phyloP scores from a whole-genome alignment of 2,888 invertebrate genomes.

The Psylliodes chrysocephalus region DNA sequence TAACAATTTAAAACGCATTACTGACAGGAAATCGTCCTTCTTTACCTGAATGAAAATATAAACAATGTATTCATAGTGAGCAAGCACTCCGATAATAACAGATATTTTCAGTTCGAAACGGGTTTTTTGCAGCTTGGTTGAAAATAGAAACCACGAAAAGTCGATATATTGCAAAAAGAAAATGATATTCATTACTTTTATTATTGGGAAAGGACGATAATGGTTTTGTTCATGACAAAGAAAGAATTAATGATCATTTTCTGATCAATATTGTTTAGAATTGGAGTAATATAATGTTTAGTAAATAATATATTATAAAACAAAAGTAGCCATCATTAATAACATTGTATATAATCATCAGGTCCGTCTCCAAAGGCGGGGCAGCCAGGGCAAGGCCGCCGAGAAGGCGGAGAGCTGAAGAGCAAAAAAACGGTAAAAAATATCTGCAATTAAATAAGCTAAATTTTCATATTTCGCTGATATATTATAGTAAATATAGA shows the following conservation, averaged over 20 bases:
- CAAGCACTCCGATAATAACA: constrained; percentile 23
- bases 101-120: constrained; percentile 14
- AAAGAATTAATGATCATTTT: constrained; percentile 5
- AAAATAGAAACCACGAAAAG: constrained; percentile 17
- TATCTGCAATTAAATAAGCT: too few relatives aligned
- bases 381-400: too few relatives aligned
- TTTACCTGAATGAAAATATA: constrained; percentile 52
- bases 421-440: too few relatives aligned
- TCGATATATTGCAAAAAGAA: constrained; percentile 19
- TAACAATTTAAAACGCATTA: constrained; percentile 59
- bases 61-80: constrained; percentile 21
- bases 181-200: constrained; percentile 8
- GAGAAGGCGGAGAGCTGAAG: too few relatives aligned
- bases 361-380: too few relatives aligned
- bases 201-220: constrained; percentile 7
- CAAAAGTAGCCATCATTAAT: background rate
- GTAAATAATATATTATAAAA: background rate
- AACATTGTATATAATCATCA: too few relatives aligned
- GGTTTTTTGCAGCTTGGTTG: constrained; percentile 20
- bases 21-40: constrained; percentile 55
- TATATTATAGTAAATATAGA: too few relatives aligned
- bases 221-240: constrained; percentile 8
- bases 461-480: too few relatives aligned
- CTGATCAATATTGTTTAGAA: constrained; percentile 1
- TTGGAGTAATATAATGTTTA: background rate